Evolutionary conservation across 2,888 invertebrate genomes (phyloP).

Genomic region (Drosophila recens): DNA sequence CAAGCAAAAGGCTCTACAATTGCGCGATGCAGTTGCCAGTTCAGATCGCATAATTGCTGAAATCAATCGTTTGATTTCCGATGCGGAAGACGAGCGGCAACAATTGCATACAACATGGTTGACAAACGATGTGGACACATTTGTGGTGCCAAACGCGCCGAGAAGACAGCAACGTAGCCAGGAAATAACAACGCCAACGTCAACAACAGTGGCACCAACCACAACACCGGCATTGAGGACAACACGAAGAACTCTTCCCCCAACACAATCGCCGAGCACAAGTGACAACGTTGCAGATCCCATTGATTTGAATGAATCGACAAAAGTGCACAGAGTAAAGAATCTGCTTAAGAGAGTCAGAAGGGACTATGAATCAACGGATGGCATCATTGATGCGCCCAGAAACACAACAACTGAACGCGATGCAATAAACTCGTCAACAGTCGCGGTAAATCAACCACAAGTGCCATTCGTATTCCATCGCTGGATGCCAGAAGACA

Average conservation of each 20-base stretch:
- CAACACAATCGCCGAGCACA: neutral
- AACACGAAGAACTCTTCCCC: neutral
- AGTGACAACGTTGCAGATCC: neutral
- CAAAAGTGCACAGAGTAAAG: neutral
- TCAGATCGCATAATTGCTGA: conserved; percentile 29
- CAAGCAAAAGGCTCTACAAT: neutral
- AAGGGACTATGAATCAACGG: neutral
- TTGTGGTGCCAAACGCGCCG: conserved; percentile 33
- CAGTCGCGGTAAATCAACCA: neutral
- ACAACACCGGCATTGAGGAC: neutral
- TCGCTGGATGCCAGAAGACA: conserved; percentile 16
- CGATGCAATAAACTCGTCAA: neutral
- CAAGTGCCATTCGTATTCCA: neutral
- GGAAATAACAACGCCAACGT: neutral
- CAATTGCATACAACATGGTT: neutral
- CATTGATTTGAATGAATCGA: neutral
- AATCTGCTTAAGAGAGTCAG: neutral
- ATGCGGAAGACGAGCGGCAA: neutral
- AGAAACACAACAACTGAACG: neutral
- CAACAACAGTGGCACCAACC: neutral
- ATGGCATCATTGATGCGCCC: neutral
- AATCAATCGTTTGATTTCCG: conserved; percentile 32
- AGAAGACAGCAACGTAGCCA: neutral
- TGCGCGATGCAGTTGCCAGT: conserved; percentile 1
- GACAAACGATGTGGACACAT: neutral